A percentile compares a stretch with the other conserved stretches of the same genome.
phyloP scores from a whole-genome alignment of 2,888 invertebrate species.

The Drosophila mayaguana region DNA sequence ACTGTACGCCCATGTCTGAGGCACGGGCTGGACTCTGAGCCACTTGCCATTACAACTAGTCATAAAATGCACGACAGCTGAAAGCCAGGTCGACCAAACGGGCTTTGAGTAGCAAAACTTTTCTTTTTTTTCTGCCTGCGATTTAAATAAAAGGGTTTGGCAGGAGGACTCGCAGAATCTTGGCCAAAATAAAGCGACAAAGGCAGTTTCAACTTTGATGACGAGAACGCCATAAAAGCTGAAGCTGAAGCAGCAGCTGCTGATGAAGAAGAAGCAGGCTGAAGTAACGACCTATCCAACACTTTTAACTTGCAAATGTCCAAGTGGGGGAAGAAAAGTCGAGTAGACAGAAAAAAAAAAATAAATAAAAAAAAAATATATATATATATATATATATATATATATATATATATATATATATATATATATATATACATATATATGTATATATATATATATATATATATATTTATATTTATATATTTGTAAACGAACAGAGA shows the following conservation, averaged over 20 bases:
- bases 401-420: too few relatives aligned
- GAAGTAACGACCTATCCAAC: constrained; percentile 33
- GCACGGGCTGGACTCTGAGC: background rate
- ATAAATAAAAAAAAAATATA: too few relatives aligned
- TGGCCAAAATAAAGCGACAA: constrained; percentile 44
- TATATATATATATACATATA: too few relatives aligned
- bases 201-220: constrained; percentile 78
- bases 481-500: background rate
- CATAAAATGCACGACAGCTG: constrained; percentile 59
- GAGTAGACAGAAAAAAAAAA: constrained; percentile 4
- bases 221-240: constrained; percentile 58
- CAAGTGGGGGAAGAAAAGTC: background rate
- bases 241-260: background rate
- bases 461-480: too few relatives aligned
- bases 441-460: too few relatives aligned
- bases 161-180: too few relatives aligned
- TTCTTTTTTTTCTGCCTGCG: constrained; percentile 44
- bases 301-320: constrained; percentile 22
- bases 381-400: too few relatives aligned
- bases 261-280: background rate
- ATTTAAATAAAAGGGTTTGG: constrained; percentile 67
- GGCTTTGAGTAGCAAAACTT: constrained; percentile 35
- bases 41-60: constrained; percentile 66
- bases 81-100: constrained; percentile 30
- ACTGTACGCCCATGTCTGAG: constrained; percentile 35